A percentile compares a stretch with the other conserved stretches of the same genome.
phyloP scores from a whole-genome alignment of 2,888 invertebrate species.

The Sinohyriopsis cumingii region DNA sequence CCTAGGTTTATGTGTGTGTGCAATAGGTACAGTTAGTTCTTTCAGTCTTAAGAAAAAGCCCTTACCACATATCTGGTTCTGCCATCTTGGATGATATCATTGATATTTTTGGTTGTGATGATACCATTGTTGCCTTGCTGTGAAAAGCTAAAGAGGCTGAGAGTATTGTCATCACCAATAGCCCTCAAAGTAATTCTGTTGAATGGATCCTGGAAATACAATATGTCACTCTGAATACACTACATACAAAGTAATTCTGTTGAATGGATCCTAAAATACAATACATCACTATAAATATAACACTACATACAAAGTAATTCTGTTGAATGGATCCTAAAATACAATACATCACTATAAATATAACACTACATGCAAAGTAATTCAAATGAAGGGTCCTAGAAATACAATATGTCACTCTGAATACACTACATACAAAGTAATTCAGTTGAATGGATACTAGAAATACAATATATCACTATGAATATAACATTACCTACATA shows the following conservation, averaged over 20 bases:
- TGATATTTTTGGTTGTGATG: constrained; percentile 8
- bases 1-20: too few relatives aligned
- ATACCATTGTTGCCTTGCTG: constrained; percentile 28
- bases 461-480: background rate
- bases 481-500: background rate
- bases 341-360: too few relatives aligned
- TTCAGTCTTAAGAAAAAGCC: too few relatives aligned
- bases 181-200: constrained; percentile 40
- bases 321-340: too few relatives aligned
- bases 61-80: too few relatives aligned
- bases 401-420: constrained; percentile 5
- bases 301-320: background rate
- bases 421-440: background rate
- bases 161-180: constrained; percentile 51
- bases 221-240: constrained; percentile 1
- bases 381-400: constrained; percentile 48
- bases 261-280: constrained; percentile 1
- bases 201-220: constrained; percentile 44
- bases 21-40: too few relatives aligned
- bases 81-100: too few relatives aligned
- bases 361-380: constrained; percentile 24
- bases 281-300: background rate
- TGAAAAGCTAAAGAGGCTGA: constrained; percentile 46
- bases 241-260: background rate
- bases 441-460: background rate